Evolutionary conservation across 2,888 invertebrate species (phyloP), one percentile per base, ranked within the genome.

Genomic region (Agrotis exclamationis): DNA sequence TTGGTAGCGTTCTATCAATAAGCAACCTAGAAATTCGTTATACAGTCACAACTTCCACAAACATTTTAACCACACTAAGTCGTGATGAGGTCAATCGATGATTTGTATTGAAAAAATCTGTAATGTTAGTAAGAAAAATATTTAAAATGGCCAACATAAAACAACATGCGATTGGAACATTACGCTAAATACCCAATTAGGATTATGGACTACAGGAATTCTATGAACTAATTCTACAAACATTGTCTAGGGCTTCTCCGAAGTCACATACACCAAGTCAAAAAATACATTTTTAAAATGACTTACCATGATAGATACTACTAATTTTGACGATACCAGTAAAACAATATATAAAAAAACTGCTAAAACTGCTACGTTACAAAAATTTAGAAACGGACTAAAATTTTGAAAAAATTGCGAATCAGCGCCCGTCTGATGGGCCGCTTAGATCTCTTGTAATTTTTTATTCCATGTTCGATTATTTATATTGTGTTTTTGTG

Each of bases 291-390:
- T 70, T 68, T 2, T 18, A 67, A 76, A 86, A 83, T 83, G 73
- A 94, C 95, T 95, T 92, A 96, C 96, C 96, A 95, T 96, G 85
- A 81, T 94, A 79, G 85, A 85, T 82, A 96, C 96, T 93, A 62
- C 70, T 84, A 93, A 95, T 95, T 96, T 95, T 88, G 91, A 78
- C 74, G 76, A 86, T 86, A 86, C 80, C 82, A 76, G 85, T 89
- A 91, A 92, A 89, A 88, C 72, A 59, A 80, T 79, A 67, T 68
- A 70, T 60, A 54, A 70, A 89, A 91, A 91, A 92, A 88, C 87
- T 85, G 80, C 86, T 82, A 87, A 92, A 92, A 92, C 86, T 85
- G 87, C 85, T 89, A 87, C 74, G 69, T 69, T 91, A 93, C 93
- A 89, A 92, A 93, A 95, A 94, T 92, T 94, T 95, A 79, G 88